Evolutionary conservation across 2,888 invertebrate genomes (phyloP), one percentile per base, ranked within the genome.

Genomic region (Nebria salina): DNA sequence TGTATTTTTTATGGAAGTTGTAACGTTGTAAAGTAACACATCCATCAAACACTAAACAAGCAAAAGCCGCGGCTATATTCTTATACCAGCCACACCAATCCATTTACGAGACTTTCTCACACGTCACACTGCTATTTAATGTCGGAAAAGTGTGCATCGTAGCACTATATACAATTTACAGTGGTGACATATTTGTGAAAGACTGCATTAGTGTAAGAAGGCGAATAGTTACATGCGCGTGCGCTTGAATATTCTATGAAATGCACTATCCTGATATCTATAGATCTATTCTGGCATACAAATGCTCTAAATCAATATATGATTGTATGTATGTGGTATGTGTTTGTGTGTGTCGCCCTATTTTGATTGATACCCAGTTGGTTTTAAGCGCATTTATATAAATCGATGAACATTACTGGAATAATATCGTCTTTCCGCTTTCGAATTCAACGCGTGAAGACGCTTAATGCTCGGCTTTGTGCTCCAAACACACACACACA

Each of bases 321-420:
- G 70, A 26, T 4, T 11, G 20, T 70, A 26, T 70, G 13, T 25
- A 20, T 70, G 15, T 68, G 1, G 0, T 0, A 9, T 68, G 26
- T 20, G 42, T 73, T 41, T 41, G 72, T 66, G 72, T 26, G 64
- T 54, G 77, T 77, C 72, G 42, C 25, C 15, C 25, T 11, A 70
- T 72, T 77, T 79, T 79, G 79, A 79, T 79, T 79, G 79, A 79
- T 79, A 79, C 65, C 79, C 79, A 13, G n/a, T 43, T 43, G 66
- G 70, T 66, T 74, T 74, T 68, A 79, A 65, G 68, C 66, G 74
- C 8, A 20, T 68, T 54, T 72, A 54, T 54, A 54, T 77, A 77
- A 72, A 77, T 77, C 77, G 77, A 77, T 77, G 72, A 77, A 77
- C 77, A 77, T 77, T 77, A 77, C 11, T 9, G 54, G 77, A 72